Evolutionary conservation across 1,140 invertebrate species (phyloP).

Genomic region (Trissolcus basalis): DNA sequence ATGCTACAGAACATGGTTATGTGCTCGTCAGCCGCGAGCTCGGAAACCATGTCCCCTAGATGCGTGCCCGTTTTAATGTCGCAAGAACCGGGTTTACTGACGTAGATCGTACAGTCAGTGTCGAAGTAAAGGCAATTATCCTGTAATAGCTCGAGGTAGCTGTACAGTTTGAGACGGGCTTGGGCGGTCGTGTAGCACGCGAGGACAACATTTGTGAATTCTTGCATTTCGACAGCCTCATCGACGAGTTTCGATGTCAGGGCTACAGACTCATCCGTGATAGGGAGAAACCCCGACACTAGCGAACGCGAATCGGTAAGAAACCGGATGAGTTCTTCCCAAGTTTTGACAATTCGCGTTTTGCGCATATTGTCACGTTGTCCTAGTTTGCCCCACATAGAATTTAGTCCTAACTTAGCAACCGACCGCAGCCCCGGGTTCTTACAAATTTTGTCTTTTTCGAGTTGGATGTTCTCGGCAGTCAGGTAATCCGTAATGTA

Average conservation of each 20-base stretch:
- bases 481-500: too few species aligned
- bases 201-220: constrained; percentile 3
- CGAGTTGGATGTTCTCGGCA: too few species aligned
- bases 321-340: background rate
- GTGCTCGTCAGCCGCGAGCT: too few species aligned
- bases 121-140: constrained; percentile 6
- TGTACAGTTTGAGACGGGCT: constrained; percentile 4
- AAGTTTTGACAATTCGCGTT: background rate
- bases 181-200: constrained; percentile 9
- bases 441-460: too few species aligned
- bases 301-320: background rate
- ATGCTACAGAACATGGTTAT: too few species aligned
- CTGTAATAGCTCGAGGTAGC: constrained; percentile 6
- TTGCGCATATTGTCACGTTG: constrained; percentile 29
- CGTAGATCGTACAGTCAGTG: constrained; percentile 4
- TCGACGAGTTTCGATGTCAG: background rate
- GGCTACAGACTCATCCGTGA: constrained; percentile 1
- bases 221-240: background rate
- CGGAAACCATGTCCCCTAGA: too few species aligned
- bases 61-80: too few species aligned
- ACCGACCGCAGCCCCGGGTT: constrained; percentile 57
- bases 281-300: background rate
- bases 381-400: constrained; percentile 64
- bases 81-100: background rate
- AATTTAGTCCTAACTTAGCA: constrained; percentile 63